Evolutionary conservation across 2,113 vertebrate genomes (phyloP).

Genomic region (Glaucomys volans): DNA sequence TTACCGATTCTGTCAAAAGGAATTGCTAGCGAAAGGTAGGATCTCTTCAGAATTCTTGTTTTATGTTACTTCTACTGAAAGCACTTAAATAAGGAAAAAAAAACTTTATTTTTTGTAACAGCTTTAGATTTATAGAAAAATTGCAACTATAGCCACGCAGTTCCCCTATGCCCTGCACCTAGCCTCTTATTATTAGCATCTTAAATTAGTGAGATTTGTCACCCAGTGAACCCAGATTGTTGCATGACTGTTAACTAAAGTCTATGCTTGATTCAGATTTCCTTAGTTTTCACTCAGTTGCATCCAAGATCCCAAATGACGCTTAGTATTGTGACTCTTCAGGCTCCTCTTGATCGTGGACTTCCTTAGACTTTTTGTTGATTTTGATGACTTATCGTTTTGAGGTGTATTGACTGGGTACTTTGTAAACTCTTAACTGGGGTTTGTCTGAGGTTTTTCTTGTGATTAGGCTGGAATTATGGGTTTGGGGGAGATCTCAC

Average conservation of each 20-base stretch:
- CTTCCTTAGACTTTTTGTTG: background rate
- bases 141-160: background rate
- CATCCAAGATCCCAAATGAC: background rate
- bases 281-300: background rate
- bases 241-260: background rate
- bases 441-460: background rate
- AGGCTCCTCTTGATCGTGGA: background rate
- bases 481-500: background rate
- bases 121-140: background rate
- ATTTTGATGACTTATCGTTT: background rate
- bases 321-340: background rate
- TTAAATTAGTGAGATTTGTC: background rate
- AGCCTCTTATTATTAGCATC: background rate
- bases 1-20: slow-evolving; percentile 72
- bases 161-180: too few relatives aligned
- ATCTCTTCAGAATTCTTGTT: slow-evolving; percentile 79
- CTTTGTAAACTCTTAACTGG: background rate
- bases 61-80: slow-evolving; percentile 80
- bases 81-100: slow-evolving; percentile 68
- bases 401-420: background rate
- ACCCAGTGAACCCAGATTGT: background rate
- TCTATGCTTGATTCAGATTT: background rate
- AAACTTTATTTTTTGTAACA: background rate
- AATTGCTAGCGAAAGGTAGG: slow-evolving; percentile 74
- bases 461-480: background rate